These are phyloP conservation scores for Caenorhabditis becei DNA, from an alignment of 2,888 invertebrate species.

Conservation along the genomic window DNA sequence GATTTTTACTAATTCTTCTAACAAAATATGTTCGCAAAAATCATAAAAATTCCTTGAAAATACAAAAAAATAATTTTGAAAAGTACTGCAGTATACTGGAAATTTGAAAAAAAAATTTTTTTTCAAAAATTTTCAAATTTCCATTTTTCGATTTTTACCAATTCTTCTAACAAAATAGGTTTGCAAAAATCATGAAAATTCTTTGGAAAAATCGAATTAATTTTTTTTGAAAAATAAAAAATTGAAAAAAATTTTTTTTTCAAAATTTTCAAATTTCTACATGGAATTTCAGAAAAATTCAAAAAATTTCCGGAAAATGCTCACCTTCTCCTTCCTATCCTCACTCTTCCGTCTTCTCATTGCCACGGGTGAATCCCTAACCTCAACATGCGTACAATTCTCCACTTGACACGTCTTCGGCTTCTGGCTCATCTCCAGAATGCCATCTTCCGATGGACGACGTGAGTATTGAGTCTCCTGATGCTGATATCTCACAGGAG, in stretches of 20 bases:
- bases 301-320: too few relatives aligned
- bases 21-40: too few relatives aligned
- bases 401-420: slow-evolving; percentile 39
- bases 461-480: slow-evolving; percentile 33
- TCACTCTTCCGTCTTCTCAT: slow-evolving; percentile 26
- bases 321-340: slow-evolving; percentile 17
- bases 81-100: not conserved
- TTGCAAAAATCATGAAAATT: too few relatives aligned
- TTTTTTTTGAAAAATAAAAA: too few relatives aligned
- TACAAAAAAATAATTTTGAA: too few relatives aligned
- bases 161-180: too few relatives aligned
- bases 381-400: slow-evolving; percentile 54
- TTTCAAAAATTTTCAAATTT: not conserved
- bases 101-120: not conserved
- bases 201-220: too few relatives aligned
- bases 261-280: too few relatives aligned
- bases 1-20: too few relatives aligned
- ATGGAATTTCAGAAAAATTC: too few relatives aligned
- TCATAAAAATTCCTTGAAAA: too few relatives aligned
- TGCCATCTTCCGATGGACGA: slow-evolving; percentile 20
- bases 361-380: slow-evolving; percentile 27
- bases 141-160: not conserved
- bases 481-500: not conserved
- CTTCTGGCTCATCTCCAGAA: slow-evolving; percentile 3
- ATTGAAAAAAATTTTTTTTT: too few relatives aligned